These are phyloP conservation scores for Patagioenas fasciata DNA, from an alignment of 2,113 vertebrate species.

Conservation along the genomic window DNA sequence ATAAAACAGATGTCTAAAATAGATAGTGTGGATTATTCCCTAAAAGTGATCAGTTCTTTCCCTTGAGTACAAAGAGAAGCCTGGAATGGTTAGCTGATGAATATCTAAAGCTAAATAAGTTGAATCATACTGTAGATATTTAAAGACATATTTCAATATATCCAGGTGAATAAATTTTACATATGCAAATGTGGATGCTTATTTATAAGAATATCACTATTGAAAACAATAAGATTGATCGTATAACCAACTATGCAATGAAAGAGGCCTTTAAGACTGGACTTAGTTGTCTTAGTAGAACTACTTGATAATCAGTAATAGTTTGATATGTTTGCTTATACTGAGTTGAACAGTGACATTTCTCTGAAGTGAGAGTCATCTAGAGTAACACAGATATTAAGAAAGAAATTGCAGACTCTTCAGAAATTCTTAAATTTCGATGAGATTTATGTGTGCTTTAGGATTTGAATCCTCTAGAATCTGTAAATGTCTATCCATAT, in stretches of 20 bases:
- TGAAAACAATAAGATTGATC: background rate
- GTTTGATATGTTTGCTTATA: background rate
- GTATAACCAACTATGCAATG: background rate
- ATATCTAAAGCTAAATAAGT: background rate
- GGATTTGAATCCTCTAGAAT: background rate
- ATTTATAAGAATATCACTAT: background rate
- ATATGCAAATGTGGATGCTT: background rate
- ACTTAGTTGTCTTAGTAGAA: background rate
- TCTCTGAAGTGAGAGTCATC: background rate
- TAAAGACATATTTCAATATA: background rate
- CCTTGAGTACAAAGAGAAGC: background rate
- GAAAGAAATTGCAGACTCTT: background rate
- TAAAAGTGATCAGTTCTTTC: background rate
- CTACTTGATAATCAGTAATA: background rate
- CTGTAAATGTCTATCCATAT: background rate
- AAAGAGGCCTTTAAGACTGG: background rate
- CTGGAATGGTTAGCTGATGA: background rate
- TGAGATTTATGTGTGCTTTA: background rate
- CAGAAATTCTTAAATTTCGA: background rate
- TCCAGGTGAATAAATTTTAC: background rate
- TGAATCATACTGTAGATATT: background rate
- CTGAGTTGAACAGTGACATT: background rate
- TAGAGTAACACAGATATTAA: background rate
- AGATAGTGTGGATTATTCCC: background rate
- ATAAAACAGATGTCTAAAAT: background rate